Evolutionary conservation across 2,888 invertebrate genomes (phyloP), one percentile per base, ranked within the genome.

Genomic region (Sussaba pulchella): DNA sequence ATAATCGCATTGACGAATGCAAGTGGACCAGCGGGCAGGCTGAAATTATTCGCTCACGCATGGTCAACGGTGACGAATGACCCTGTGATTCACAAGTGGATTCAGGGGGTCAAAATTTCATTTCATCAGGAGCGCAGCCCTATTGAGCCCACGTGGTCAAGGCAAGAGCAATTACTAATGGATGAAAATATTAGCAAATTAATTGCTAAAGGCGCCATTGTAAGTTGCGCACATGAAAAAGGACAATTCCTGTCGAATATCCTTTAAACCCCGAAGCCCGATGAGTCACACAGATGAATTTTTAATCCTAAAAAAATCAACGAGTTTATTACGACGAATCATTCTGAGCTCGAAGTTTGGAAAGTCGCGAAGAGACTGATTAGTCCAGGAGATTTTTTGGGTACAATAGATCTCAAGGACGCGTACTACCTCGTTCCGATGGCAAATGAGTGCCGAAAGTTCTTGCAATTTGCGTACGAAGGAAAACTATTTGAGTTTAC

Each of bases 61-160:
- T 14, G 26, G 59, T 36, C 24, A 31, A 14, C 61, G 39, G n/a
- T 77, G 12, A 26, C 50, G 59, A 10, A 47, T 59, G n/a, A 63
- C 70, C 36, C 10, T 77, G 50, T 57, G 70, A 10, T 47, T 19
- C 47, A 14, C 8, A 47, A 14, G 19, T 47, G 47, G 47, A 17
- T 47, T 19, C 47, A 4, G 9, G 45, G 45, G 14, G 45, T 45
- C 2, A 6, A 45, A 45, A 45, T 45, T n/a, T 14, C 45, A 17
- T 45, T 45, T 39, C 39, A 39, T 39, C 39, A 39, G 12, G 39
- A 39, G 39, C 3, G 12, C 6, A 4, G 2, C 3, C 39, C 6
- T 10, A 12, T 39, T 39, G 10, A 39, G 39, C 39, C 39, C 39
- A 39, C 39, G 39, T 39, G 39, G 39, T 39, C 39, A 12, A 6